Evolutionary conservation across 1,140 invertebrate genomes (phyloP).

Genomic region (Pristionchus pacificus): DNA sequence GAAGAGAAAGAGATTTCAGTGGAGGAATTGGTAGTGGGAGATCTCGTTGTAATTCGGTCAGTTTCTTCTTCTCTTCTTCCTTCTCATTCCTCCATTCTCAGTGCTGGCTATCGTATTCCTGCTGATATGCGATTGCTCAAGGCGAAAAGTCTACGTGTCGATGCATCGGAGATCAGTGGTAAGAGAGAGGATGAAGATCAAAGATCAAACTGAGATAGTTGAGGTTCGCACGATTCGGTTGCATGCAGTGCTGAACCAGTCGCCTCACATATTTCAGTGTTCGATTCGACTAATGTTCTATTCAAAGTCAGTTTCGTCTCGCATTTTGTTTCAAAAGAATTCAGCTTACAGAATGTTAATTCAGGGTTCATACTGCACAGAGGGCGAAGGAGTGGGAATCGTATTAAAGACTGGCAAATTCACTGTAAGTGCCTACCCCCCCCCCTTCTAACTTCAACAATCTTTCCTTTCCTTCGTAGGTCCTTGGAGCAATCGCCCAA

Average conservation of each 20-base stretch:
- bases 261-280: slow-evolving; percentile 41
- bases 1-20: slow-evolving; percentile 45
- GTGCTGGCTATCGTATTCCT: slow-evolving; percentile 45
- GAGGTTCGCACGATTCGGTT: slow-evolving; percentile 69
- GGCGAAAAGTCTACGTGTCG: slow-evolving; percentile 64
- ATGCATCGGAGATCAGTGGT: slow-evolving; percentile 71
- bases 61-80: not conserved
- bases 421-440: slow-evolving; percentile 40
- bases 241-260: slow-evolving; percentile 46
- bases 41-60: slow-evolving; percentile 44
- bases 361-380: slow-evolving; percentile 50
- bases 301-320: too few relatives aligned
- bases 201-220: slow-evolving; percentile 6
- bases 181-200: not conserved
- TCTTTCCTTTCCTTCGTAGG: slow-evolving; percentile 33
- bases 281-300: slow-evolving; percentile 52
- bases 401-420: slow-evolving; percentile 54
- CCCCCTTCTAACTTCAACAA: not conserved
- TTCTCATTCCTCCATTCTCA: slow-evolving; percentile 9
- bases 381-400: slow-evolving; percentile 54
- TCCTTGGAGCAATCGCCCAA: slow-evolving; percentile 47
- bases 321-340: not conserved
- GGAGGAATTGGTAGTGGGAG: slow-evolving; percentile 53
- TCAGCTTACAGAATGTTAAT: not conserved
- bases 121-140: slow-evolving; percentile 51